These are phyloP conservation scores for Drosophila pruinosa DNA, from an alignment of 1,140 invertebrate genomes.

Conservation along the genomic window DNA sequence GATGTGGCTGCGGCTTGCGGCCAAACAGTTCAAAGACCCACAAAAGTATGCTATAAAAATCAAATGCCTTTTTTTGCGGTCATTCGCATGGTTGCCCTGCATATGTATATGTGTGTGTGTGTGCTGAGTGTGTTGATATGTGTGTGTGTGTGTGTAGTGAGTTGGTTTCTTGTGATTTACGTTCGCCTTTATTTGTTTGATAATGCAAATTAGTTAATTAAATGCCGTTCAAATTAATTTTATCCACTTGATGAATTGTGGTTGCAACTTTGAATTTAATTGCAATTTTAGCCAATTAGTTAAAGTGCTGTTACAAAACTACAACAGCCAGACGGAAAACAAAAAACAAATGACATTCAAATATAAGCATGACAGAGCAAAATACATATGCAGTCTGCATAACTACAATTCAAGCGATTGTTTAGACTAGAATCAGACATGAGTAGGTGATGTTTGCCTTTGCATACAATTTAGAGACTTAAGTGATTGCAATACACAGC, in stretches of 20 bases:
- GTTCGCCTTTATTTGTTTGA: constrained; percentile 7
- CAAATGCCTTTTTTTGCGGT: constrained; percentile 24
- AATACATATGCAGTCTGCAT: not conserved
- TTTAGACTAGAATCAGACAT: not conserved
- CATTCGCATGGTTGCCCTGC: constrained; percentile 3
- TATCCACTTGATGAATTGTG: constrained; percentile 12
- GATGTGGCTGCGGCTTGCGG: constrained; percentile 3
- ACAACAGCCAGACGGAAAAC: not conserved
- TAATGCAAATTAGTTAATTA: constrained; percentile 54
- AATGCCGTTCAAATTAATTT: constrained; percentile 25
- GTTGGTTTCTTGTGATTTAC: not conserved
- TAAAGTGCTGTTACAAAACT: constrained; percentile 18
- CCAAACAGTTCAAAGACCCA: constrained; percentile 18
- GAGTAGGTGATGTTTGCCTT: not conserved
- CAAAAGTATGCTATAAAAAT: constrained; percentile 47
- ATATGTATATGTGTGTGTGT: not conserved
- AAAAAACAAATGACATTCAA: constrained; percentile 9
- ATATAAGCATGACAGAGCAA: constrained; percentile 13
- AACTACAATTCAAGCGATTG: constrained; percentile 2
- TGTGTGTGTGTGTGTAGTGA: not conserved
- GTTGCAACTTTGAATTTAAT: not conserved
- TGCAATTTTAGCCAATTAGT: constrained; percentile 37
- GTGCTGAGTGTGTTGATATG: not conserved
- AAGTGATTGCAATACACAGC: not conserved
- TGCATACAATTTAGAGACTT: not conserved